These are phyloP conservation scores for Marisa cornuarietis DNA, from an alignment of 1,140 invertebrate genomes.

Conservation along the genomic window DNA sequence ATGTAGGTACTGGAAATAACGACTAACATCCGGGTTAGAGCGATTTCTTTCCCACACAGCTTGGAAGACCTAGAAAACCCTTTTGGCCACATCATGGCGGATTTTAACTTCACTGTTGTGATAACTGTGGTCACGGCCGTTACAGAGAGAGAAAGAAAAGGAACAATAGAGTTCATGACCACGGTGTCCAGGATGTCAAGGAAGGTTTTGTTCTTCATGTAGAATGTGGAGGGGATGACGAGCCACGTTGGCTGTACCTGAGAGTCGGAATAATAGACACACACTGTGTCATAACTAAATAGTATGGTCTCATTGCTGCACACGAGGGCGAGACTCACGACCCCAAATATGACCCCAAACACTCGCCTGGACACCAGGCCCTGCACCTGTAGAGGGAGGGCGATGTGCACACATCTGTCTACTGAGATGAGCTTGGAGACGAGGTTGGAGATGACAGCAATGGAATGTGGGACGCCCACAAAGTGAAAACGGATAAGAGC, in stretches of 20 bases:
- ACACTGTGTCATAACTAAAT: not conserved
- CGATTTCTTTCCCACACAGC: not conserved
- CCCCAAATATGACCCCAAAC: no score
- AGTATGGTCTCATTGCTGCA: not conserved
- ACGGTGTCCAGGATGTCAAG: slow-evolving; percentile 2
- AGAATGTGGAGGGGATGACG: slow-evolving; percentile 1
- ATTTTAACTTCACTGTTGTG: not conserved
- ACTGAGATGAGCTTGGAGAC: no score
- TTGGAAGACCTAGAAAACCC: not conserved
- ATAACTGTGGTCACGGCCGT: slow-evolving; percentile 4
- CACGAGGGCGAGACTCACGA: no score
- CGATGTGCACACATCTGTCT: no score
- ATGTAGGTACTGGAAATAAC: slow-evolving; percentile 17
- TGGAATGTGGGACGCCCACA: no score
- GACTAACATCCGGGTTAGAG: slow-evolving; percentile 4
- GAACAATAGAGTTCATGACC: not conserved
- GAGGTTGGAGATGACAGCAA: no score
- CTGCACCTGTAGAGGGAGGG: no score
- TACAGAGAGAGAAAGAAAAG: slow-evolving; percentile 3
- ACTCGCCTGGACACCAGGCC: no score
- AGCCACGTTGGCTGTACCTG: not conserved
- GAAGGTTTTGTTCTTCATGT: not conserved
- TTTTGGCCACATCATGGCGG: not conserved
- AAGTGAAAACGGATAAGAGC: no score
- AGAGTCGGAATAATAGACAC: not conserved